Percentiles rank a stretch among this genome's conserved stretches.
phyloP scores from a whole-genome alignment of 2,888 invertebrate genomes.

The Drosophila aldrichi region DNA sequence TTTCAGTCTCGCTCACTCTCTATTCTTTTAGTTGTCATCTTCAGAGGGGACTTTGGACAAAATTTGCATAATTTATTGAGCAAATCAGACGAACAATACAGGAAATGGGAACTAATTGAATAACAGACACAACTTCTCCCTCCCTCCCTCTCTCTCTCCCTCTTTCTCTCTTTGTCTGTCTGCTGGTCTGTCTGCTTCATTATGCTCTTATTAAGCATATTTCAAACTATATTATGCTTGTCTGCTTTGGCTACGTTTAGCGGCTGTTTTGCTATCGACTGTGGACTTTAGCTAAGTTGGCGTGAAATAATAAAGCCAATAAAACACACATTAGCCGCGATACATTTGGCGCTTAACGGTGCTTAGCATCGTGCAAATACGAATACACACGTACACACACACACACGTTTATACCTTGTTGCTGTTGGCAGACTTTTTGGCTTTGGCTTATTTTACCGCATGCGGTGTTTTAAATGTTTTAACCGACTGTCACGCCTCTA shows the following conservation, averaged over 20 bases:
- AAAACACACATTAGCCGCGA: constrained; percentile 72
- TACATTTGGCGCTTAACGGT: constrained; percentile 70
- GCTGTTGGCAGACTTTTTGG: constrained; percentile 29
- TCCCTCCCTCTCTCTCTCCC: background rate
- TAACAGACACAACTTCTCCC: constrained; percentile 23
- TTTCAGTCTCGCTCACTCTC: background rate
- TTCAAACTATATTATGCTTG: constrained; percentile 22
- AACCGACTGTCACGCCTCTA: constrained; percentile 3
- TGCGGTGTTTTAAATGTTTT: constrained; percentile 50
- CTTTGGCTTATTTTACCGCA: constrained; percentile 62
- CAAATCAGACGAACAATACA: constrained; percentile 41
- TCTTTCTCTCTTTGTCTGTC: background rate
- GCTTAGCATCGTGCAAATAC: constrained; percentile 55
- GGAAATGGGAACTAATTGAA: constrained; percentile 56
- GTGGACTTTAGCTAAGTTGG: constrained; percentile 47
- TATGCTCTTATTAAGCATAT: constrained; percentile 46
- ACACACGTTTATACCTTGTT: constrained; percentile 4
- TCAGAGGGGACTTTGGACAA: constrained; percentile 19
- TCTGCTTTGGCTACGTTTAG: constrained; percentile 8
- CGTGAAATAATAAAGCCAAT: constrained; percentile 72
- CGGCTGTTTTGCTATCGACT: constrained; percentile 43
- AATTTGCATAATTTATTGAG: constrained; percentile 68
- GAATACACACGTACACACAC: constrained; percentile 8
- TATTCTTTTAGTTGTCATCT: constrained; percentile 23
- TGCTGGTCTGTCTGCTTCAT: background rate